Base-by-base conservation (phyloP, 1,140 invertebrate genomes). In the Carcinoscorpius rotundicauda region DNA sequence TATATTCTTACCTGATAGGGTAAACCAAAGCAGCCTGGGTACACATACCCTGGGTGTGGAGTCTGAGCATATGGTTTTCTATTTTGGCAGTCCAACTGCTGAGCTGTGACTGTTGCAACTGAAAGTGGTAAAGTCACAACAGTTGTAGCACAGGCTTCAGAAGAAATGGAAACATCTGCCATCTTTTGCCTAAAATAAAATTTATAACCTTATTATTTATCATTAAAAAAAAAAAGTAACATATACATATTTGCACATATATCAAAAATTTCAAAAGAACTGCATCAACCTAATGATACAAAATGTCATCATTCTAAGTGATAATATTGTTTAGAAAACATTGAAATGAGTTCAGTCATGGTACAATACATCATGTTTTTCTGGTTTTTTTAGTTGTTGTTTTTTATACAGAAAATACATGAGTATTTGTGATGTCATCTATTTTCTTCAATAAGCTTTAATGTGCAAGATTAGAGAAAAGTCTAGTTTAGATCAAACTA, bases 1-100 rank as follows among this genome's bases (percentile, higher is more conserved):
- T 29, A 29, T 29, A 29, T 29, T 29, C 6, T 6, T 60, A 68
- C 66, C 66, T 68, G 66, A 56, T 68, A 68, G 11, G 66, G 66
- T 63, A 68, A 49, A 48, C 66, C 66, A 65, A 68, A 68, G 50
- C 61, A 68, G 50, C 52, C 62, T n/a, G 52, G 48, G 3, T 58
- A 58, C 29, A 29, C 29, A 29, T 29, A 29, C 29, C 29, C 29
- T 11, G 4, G 5, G 11, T 64, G 64, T 60, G 57, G 51, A 51
- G 6, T 48, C 49, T 50, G 49, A n/a, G 51, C 5, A 61, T 48
- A 64, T 29, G 49, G 49, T 50, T 59, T 52, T 51, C 63, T 64
- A 11, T 64, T 62, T 59, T 55, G 51, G 51, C 56, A 52, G 48
- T 56, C 49, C 60, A 51, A 64, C 49, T 62, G 48, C 51, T 59